Evolutionary conservation across 2,113 vertebrate genomes (phyloP), one percentile per base, ranked within the genome.

Genomic region (Tamias sibiricus): DNA sequence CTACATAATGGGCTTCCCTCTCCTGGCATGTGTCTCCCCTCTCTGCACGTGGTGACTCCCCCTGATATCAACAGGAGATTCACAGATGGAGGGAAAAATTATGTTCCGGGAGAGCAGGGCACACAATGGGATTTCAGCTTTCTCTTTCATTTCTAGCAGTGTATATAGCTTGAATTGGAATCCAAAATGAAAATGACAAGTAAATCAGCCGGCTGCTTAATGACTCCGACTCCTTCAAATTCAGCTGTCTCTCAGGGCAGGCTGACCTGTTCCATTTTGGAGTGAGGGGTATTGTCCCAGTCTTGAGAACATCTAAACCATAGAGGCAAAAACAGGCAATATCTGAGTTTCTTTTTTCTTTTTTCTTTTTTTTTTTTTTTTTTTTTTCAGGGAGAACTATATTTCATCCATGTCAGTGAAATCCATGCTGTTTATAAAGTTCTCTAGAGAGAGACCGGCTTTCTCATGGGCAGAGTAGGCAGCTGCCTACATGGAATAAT

Each of bases 61-160:
- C 85, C 95, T 95, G 93, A 96, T 95, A 97, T 87, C 98, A 98
- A 97, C 95, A 97, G 96, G 95, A 95, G 93, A 93, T 40, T 96
- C 93, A 96, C 87, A 96, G 95, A 96, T 96, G 79, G 85, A 84
- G 77, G 90, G 68, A 37, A 42, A 47, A 66, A 89, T 82, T 87
- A 94, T 54, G n/a, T 82, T 96, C 89, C 1, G n/a, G 80, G 90
- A 93, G 75, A 97, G 52, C 72, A 83, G 71, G 81, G 47, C 68
- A 62, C 42, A 49, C 86, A 75, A 66, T 26, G 72, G 68, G 83
- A 76, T 93, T 95, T 82, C 37, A 35, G 52, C 59, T n/a, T 90
- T 91, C 71, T 84, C 81, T 91, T 87, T 96, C 35, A 52, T 95
- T 95, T 95, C 37, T 87, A 75, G 77, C 64, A 74, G 66, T 42